Conservation (phyloP, 2,113 vertebrate species). For the Osmerus eperlanus region DNA sequence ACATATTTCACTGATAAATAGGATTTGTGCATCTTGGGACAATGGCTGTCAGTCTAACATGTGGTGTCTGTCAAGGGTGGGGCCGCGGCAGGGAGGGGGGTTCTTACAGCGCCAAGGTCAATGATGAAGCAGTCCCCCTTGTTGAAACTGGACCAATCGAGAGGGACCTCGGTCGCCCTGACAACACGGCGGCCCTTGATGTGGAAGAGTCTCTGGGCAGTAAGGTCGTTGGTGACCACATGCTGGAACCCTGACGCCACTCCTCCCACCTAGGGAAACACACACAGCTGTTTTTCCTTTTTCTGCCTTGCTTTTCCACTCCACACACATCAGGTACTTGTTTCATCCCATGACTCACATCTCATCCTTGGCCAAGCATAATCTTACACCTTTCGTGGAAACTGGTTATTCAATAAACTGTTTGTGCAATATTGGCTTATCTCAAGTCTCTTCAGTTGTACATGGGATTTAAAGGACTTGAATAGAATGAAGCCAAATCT, state of each 20-base stretch:
- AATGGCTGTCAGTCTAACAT: background rate
- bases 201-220: constrained; percentile 80
- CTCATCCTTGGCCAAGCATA: constrained; percentile 1
- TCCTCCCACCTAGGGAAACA: constrained; percentile 77
- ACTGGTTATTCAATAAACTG: background rate
- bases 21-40: background rate
- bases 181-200: constrained; percentile 88
- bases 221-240: constrained; percentile 85
- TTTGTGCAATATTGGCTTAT: background rate
- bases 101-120: constrained; percentile 87
- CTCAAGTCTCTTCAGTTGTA: too few relatives aligned
- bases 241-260: constrained; percentile 89
- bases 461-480: background rate
- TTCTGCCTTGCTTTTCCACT: background rate
- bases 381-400: background rate
- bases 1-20: background rate
- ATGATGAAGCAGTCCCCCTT: constrained; percentile 91
- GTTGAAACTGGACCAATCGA: constrained; percentile 88
- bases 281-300: background rate
- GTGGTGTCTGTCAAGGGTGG: background rate
- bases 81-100: background rate
- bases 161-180: constrained; percentile 83
- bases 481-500: background rate
- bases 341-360: constrained; percentile 22
- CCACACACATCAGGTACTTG: background rate